Base-by-base conservation (phyloP, 2,888 invertebrate genomes). In the Sclerodermus sp. region DNA sequence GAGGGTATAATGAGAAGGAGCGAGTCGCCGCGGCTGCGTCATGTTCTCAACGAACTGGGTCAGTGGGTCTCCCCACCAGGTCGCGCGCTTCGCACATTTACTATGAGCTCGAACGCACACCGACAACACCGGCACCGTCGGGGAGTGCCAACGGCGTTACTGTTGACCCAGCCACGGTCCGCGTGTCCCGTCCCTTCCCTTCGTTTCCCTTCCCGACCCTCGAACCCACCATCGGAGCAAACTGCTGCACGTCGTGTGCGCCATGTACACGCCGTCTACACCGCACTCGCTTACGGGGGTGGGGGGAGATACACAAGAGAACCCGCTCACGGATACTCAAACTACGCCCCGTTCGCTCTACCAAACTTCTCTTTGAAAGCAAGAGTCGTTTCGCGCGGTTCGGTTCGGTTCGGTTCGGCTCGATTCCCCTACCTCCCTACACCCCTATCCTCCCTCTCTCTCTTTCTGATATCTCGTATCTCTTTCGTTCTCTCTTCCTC, bases 1-100 rank as follows among this genome's bases (percentile, higher is more conserved):
- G 60, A 50, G 52, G 63, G 61, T 46, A 58, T 60, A 67, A 68
- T 49, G 67, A 66, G 67, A 67, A 63, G 63, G 66, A 68, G 67
- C 55, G 68, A 68, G 66, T 67, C 69, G 71, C 51, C 13, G 64
- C 68, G 74, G 73, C 74, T 76, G 75, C 77, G 77, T 77, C 77
- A 77, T 77, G 76, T 74, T 77, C 73, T 71, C 71, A 67, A 65
- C 83, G 84, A 90, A 87, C 85, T 90, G 84, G 90, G 90, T 90
- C 87, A 90, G 88, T 90, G 84, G 90, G 90, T 86, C 87, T 85
- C 84, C 82, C 84, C 83, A 80, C 38, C 38, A 14, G 45, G 80
- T 80, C 81, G 79, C 81, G 80, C 80, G 81, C 81, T 51, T 51
- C 61, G 61, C 55, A 61, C 63, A 56, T 64, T 61, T 51, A 64